Evolutionary conservation across 2,797 vertebrate genomes (phyloP).

Genomic region (Cyprinodon diabolis): DNA sequence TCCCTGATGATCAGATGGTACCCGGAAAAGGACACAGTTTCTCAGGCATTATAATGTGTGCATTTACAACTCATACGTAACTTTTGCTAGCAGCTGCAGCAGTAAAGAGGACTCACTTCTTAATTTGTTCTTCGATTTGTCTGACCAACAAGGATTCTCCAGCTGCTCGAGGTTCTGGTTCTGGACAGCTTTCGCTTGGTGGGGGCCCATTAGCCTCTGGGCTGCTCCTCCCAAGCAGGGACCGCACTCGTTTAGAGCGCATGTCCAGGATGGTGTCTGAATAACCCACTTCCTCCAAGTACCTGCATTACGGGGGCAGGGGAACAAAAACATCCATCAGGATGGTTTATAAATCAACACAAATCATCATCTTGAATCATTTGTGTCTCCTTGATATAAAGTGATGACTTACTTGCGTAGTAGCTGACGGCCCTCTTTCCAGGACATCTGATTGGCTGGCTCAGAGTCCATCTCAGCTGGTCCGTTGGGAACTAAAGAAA

Average conservation of each 20-base stretch:
- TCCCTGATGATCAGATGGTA: no score
- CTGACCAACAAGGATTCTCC: slow-evolving; percentile 87
- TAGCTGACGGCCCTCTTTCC: slow-evolving; percentile 92
- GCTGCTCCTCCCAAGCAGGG: slow-evolving; percentile 86
- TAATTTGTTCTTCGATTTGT: slow-evolving; percentile 93
- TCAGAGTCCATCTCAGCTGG: slow-evolving; percentile 84
- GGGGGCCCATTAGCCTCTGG: slow-evolving; percentile 85
- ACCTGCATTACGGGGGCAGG: slow-evolving; percentile 72
- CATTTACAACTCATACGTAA: not conserved
- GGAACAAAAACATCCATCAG: not conserved
- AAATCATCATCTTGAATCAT: not conserved
- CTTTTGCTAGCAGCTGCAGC: not conserved
- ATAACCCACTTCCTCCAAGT: slow-evolving; percentile 92
- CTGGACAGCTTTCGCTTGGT: slow-evolving; percentile 63
- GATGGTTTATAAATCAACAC: not conserved
- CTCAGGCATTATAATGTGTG: no score
- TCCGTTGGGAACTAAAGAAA: slow-evolving; percentile 85
- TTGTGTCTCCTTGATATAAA: not conserved
- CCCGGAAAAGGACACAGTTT: not conserved
- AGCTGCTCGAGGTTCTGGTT: slow-evolving; percentile 70
- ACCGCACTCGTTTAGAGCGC: slow-evolving; percentile 89
- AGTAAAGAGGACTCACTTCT: slow-evolving; percentile 78
- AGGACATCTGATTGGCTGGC: slow-evolving; percentile 88
- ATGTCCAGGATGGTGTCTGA: slow-evolving; percentile 92
- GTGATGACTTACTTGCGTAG: slow-evolving; percentile 86